Evolutionary conservation across 2,797 vertebrate genomes (phyloP).

Genomic region (Vespertilio murinus): DNA sequence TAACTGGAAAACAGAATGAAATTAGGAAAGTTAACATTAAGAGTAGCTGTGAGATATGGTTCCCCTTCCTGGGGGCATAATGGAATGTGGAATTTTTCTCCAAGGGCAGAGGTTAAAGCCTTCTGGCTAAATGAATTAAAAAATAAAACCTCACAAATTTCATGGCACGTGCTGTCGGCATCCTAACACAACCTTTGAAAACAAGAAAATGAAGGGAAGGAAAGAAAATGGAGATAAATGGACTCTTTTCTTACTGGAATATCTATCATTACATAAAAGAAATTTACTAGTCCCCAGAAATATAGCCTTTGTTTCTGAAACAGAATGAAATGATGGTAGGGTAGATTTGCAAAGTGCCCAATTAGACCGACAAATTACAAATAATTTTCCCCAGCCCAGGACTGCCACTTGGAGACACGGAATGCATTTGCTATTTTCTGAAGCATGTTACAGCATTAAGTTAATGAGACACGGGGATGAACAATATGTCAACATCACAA

Average conservation of each 20-base stretch:
- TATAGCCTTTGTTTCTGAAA: slow-evolving; percentile 46
- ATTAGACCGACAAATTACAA: slow-evolving; percentile 53
- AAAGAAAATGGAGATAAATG: slow-evolving; percentile 34
- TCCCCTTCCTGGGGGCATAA: neutral
- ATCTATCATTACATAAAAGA: slow-evolving; percentile 25
- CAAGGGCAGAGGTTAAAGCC: neutral
- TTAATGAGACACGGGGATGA: slow-evolving; percentile 57
- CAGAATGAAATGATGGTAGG: slow-evolving; percentile 27
- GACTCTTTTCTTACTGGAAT: slow-evolving; percentile 19
- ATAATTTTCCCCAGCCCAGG: neutral
- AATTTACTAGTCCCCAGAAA: slow-evolving; percentile 34
- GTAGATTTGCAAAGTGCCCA: slow-evolving; percentile 30
- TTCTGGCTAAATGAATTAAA: slow-evolving; percentile 5
- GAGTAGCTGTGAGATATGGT: neutral
- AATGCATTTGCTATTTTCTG: slow-evolving; percentile 55
- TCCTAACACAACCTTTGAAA: neutral
- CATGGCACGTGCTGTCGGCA: neutral
- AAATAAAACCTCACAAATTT: slow-evolving; percentile 22
- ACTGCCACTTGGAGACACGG: slow-evolving; percentile 24
- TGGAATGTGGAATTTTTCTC: neutral
- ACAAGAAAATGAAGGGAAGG: neutral
- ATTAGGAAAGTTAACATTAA: neutral
- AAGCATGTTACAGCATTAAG: neutral
- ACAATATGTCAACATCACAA: slow-evolving; percentile 52
- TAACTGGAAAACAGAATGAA: neutral